Conservation (phyloP, 2,888 invertebrate genomes). For the Keiferia lycopersicella region DNA sequence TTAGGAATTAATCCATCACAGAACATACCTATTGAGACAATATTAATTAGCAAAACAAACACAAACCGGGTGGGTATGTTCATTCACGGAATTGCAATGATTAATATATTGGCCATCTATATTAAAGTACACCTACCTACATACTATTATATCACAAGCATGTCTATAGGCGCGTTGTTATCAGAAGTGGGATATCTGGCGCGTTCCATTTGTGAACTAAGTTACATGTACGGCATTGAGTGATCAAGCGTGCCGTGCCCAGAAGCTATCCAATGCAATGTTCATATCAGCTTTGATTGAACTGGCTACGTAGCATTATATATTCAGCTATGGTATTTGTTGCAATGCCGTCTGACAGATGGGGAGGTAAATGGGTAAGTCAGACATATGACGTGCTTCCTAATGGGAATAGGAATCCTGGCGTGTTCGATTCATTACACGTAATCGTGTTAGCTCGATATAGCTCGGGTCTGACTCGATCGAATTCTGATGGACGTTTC, state of each 20-base stretch:
- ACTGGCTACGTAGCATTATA: not conserved
- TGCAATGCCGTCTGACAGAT: not conserved
- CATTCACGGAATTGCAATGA: conserved; percentile 13
- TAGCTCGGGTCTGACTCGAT: conserved; percentile 14
- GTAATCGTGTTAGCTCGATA: conserved; percentile 58
- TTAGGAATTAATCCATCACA: conserved; percentile 2
- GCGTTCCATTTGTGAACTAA: not conserved
- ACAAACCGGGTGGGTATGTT: conserved; percentile 6
- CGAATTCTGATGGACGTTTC: not conserved
- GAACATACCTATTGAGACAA: conserved; percentile 3
- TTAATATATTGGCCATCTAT: conserved; percentile 10
- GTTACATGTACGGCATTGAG: not conserved
- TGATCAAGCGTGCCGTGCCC: conserved; percentile 3
- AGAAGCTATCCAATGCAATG: conserved; percentile 5
- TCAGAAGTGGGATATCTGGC: conserved; percentile 1
- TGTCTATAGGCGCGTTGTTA: not conserved
- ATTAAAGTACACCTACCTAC: not conserved
- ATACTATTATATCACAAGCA: not conserved
- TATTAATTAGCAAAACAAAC: conserved; percentile 16
- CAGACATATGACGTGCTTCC: conserved; percentile 8
- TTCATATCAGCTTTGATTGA: conserved; percentile 8
- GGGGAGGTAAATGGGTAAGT: conserved; percentile 2
- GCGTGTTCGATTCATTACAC: conserved; percentile 72
- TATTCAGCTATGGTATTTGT: not conserved
- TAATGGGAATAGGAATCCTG: conserved; percentile 64